Conservation (phyloP, 1,140 invertebrate species). For the Coenobita brevimanus region DNA sequence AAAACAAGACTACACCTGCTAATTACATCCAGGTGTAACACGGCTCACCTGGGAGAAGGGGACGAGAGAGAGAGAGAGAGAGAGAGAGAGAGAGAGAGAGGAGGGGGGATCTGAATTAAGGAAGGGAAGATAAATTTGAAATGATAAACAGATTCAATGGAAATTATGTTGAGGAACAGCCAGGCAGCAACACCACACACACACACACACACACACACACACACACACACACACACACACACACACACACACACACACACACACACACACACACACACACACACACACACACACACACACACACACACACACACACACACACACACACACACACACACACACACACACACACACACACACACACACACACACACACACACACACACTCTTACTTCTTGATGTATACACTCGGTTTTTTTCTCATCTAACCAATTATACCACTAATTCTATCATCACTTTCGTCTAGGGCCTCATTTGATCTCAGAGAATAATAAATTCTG, state of each 20-base stretch:
- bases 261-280: background rate
- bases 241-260: constrained; percentile 25
- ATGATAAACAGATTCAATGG: too few relatives aligned
- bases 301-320: too few relatives aligned
- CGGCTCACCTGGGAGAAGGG: constrained; percentile 18
- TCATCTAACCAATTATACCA: background rate
- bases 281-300: too few relatives aligned
- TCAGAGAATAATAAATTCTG: too few relatives aligned
- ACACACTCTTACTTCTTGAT: too few relatives aligned
- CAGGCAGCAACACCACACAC: background rate
- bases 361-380: background rate
- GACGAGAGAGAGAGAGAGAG: background rate
- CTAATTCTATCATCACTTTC: too few relatives aligned
- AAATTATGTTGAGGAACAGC: too few relatives aligned
- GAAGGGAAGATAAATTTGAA: constrained; percentile 18
- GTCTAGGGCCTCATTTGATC: too few relatives aligned
- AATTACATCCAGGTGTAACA: constrained; percentile 43
- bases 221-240: constrained; percentile 24
- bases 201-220: background rate
- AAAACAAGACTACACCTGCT: constrained; percentile 53
- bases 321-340: background rate
- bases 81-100: background rate
- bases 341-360: background rate
- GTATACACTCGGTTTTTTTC: background rate
- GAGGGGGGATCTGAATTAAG: background rate